phyloP scores from a whole-genome alignment of 2,888 invertebrate species.

The Torymus auratus region DNA sequence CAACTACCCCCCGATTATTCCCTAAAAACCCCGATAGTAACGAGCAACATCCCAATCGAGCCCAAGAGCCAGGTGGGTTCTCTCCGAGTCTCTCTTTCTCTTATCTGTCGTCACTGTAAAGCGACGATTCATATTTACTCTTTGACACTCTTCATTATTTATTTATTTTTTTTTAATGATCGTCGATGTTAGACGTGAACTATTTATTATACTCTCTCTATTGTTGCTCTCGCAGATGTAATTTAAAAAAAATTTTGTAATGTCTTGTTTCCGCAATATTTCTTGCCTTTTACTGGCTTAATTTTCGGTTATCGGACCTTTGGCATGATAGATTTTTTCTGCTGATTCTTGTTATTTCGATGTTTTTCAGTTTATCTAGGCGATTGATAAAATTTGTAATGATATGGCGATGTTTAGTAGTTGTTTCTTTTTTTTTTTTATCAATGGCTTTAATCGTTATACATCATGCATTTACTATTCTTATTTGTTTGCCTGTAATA shows the following conservation, averaged over 20 bases:
- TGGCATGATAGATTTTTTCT: slow-evolving; percentile 48
- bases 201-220: slow-evolving; percentile 40
- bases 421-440: too few relatives aligned
- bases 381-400: neutral
- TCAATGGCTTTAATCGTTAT: too few relatives aligned
- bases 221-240: slow-evolving; percentile 47
- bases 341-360: slow-evolving; percentile 16
- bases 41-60: slow-evolving; percentile 76
- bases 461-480: neutral
- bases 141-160: slow-evolving; percentile 31
- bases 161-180: slow-evolving; percentile 26
- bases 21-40: slow-evolving; percentile 66
- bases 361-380: neutral
- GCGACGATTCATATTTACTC: slow-evolving; percentile 58
- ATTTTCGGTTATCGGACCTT: slow-evolving; percentile 34
- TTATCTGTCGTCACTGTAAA: slow-evolving; percentile 12
- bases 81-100: slow-evolving; percentile 64
- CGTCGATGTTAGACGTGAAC: neutral
- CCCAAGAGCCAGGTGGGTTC: slow-evolving; percentile 81
- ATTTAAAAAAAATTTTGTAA: slow-evolving; percentile 37
- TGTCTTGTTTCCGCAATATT: slow-evolving; percentile 43
- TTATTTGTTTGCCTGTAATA: neutral
- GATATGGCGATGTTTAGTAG: too few relatives aligned
- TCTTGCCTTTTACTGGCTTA: slow-evolving; percentile 35
- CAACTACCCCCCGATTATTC: slow-evolving; percentile 75